These are phyloP conservation scores for Parotocinclus haroldoi DNA, from an alignment of 2,797 vertebrate genomes.

Conservation along the genomic window DNA sequence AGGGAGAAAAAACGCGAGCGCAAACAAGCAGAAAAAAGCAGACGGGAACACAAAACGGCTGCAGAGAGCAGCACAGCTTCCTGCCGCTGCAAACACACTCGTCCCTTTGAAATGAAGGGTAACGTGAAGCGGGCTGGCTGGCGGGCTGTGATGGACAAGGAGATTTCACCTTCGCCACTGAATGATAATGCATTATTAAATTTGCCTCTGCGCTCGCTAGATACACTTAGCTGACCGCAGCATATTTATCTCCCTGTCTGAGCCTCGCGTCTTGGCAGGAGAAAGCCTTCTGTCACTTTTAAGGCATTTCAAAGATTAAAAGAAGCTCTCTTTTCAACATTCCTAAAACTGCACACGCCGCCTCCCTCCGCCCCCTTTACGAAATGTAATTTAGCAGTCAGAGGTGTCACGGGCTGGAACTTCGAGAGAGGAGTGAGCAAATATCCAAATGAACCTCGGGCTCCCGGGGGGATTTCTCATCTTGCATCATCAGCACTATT, in stretches of 20 bases:
- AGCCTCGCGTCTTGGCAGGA: slow-evolving; percentile 98
- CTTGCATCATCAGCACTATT: slow-evolving; percentile 82
- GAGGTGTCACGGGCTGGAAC: slow-evolving; percentile 92
- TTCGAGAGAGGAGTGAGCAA: slow-evolving; percentile 83
- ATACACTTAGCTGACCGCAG: slow-evolving; percentile 99
- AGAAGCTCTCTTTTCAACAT: slow-evolving; percentile 99
- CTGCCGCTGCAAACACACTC: slow-evolving; percentile 61
- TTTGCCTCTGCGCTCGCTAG: slow-evolving; percentile 99
- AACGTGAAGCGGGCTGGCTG: slow-evolving; percentile 78
- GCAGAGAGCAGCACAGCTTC: slow-evolving; percentile 15
- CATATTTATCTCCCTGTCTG: slow-evolving; percentile 99
- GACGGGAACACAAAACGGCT: not conserved
- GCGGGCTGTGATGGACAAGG: slow-evolving; percentile 88
- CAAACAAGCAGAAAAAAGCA: slow-evolving; percentile 3
- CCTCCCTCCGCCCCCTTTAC: slow-evolving; percentile 50
- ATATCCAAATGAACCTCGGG: slow-evolving; percentile 82
- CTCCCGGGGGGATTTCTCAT: slow-evolving; percentile 81
- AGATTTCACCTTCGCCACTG: slow-evolving; percentile 99
- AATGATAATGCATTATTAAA: slow-evolving; percentile 99
- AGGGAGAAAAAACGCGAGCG: slow-evolving; percentile 33
- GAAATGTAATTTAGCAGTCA: slow-evolving; percentile 97
- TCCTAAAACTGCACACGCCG: slow-evolving; percentile 84
- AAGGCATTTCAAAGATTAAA: slow-evolving; percentile 99
- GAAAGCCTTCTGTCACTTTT: slow-evolving; percentile 99
- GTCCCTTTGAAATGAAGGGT: slow-evolving; percentile 75